Evolutionary conservation across 37 sponge, comb jelly and placozoan genomes (phyloP), one percentile per base, ranked within the genome.

Genomic region (Bolinopsis microptera): DNA sequence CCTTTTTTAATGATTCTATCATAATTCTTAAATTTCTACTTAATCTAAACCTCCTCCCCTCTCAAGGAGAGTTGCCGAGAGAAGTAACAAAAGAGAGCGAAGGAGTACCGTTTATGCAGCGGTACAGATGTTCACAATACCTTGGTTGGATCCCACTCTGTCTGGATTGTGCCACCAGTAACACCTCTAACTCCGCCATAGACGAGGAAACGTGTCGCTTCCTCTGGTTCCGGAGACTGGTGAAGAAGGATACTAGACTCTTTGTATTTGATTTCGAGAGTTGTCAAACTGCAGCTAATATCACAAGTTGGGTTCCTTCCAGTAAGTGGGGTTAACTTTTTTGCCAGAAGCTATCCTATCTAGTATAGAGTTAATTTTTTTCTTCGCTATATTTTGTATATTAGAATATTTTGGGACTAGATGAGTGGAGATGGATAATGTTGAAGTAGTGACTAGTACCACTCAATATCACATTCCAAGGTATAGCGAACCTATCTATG

Each of bases 241-340:
- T 38, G 2, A 86, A 86, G 90, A 86, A 41, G 90, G 90, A 86
- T 13, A 27, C 38, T 30, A 2, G 90, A 34, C 31, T 86, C 28
- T 21, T 41, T 28, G 90, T 86, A 2, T 39, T 86, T n/a, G 90
- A 86, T 38, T 86, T 86, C 39, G 90, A 86, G 90, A 86, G 90
- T 41, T 41, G 30, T 86, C 41, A 39, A 34, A 33, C 90, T 3
- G 61, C 24, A 25, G 38, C 83, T 9, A 86, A 86, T 48, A 22
- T 40, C 61, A 39, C 25, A 9, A 86, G 61, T 48, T 86, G 90
- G 48, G 30, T 86, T 3, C 90, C 90, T 8, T 39, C 90, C n/a
- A 41, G 90, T 86, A n/a, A 26, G 83, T 80, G 28, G 13, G 18
- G 18, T 67, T 67, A 67, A 67, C 18, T 67, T 13, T 22, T 67